phyloP scores from a whole-genome alignment of 2,113 vertebrate genomes.

The Vimba vimba region DNA sequence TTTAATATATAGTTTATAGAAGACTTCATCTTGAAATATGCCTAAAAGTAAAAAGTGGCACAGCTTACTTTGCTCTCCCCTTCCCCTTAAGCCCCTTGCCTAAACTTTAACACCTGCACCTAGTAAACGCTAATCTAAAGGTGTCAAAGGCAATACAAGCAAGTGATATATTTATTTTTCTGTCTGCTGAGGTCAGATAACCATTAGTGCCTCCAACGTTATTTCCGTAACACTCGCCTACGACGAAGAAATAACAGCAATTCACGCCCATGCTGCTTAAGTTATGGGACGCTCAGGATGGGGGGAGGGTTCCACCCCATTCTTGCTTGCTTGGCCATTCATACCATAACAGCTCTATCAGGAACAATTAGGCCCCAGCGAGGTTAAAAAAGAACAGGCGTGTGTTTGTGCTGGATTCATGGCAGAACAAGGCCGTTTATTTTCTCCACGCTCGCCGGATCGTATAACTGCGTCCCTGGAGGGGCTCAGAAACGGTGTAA shows the following conservation, averaged over 20 bases:
- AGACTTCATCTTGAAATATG: not conserved
- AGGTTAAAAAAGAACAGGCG: slow-evolving; percentile 62
- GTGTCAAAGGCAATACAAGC: slow-evolving; percentile 61
- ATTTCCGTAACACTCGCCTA: slow-evolving; percentile 38
- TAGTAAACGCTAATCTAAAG: slow-evolving; percentile 65
- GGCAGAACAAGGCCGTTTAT: slow-evolving; percentile 52
- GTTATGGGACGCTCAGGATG: not conserved
- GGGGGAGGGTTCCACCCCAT: slow-evolving; percentile 13
- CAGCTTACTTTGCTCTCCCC: not conserved
- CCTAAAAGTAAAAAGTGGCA: not conserved
- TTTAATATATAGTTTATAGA: not conserved
- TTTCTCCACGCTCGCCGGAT: slow-evolving; percentile 65
- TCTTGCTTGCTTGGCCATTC: slow-evolving; percentile 43
- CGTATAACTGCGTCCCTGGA: slow-evolving; percentile 59
- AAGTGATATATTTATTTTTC: slow-evolving; percentile 63
- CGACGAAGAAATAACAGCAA: slow-evolving; percentile 18
- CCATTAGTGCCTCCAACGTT: slow-evolving; percentile 18
- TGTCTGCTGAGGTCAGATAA: slow-evolving; percentile 41
- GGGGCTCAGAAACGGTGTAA: slow-evolving; percentile 50
- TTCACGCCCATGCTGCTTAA: slow-evolving; percentile 36
- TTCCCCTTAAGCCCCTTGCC: slow-evolving; percentile 56
- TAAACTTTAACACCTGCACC: slow-evolving; percentile 71
- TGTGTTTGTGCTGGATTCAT: slow-evolving; percentile 56
- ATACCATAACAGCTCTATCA: slow-evolving; percentile 62
- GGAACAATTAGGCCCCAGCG: slow-evolving; percentile 59